Evolutionary conservation across 1,140 invertebrate genomes (phyloP).

Genomic region (Bombus picipes): DNA sequence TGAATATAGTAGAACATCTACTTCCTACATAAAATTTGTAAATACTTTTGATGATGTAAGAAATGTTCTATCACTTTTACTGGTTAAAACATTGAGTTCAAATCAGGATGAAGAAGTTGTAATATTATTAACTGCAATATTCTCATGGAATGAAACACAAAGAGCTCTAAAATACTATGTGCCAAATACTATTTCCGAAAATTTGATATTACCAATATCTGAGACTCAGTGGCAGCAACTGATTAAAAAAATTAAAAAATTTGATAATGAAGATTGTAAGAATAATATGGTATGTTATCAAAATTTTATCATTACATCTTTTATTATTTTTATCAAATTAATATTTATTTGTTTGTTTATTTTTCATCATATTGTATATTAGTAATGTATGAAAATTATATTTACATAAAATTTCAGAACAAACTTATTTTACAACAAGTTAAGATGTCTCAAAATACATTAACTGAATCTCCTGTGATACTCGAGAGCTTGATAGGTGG

Average conservation of each 20-base stretch:
- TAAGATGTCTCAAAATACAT: constrained; percentile 31
- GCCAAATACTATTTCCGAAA: constrained; percentile 41
- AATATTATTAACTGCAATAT: constrained; percentile 61
- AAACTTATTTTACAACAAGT: constrained; percentile 67
- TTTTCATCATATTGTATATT: neutral
- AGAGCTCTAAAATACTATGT: constrained; percentile 63
- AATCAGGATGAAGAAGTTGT: constrained; percentile 50
- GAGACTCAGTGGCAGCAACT: constrained; percentile 63
- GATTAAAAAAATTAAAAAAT: constrained; percentile 60
- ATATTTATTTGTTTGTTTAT: neutral
- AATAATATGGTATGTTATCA: constrained; percentile 63
- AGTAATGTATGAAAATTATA: constrained; percentile 8
- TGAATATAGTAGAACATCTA: constrained; percentile 57
- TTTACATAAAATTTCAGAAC: constrained; percentile 68
- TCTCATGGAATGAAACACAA: constrained; percentile 60
- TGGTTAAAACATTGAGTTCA: constrained; percentile 49
- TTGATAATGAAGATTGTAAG: constrained; percentile 55
- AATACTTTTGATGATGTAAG: constrained; percentile 61
- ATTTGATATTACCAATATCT: constrained; percentile 56
- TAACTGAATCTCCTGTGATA: constrained; percentile 42
- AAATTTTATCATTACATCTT: constrained; percentile 29
- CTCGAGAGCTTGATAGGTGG: constrained; percentile 56
- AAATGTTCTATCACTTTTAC: constrained; percentile 61
- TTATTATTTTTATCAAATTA: neutral
- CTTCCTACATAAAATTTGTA: constrained; percentile 67